These are phyloP conservation scores for Herminia tarsipennalis DNA, from an alignment of 2,888 invertebrate species.

Conservation along the genomic window DNA sequence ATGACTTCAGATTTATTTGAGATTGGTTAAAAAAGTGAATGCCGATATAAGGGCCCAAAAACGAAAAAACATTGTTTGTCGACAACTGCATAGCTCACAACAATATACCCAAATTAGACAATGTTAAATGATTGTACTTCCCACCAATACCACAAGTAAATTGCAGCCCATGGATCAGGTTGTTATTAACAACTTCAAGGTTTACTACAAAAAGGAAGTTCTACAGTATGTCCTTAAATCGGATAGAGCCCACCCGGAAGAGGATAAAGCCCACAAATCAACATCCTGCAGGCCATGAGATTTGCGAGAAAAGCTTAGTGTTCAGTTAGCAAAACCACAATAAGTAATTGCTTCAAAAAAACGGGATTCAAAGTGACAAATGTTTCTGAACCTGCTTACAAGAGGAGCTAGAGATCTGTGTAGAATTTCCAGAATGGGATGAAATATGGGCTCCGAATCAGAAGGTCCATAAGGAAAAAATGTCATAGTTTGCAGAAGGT, in stretches of 20 bases:
- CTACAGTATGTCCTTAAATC: slow-evolving; percentile 22
- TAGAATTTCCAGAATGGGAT: too few relatives aligned
- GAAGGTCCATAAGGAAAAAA: too few relatives aligned
- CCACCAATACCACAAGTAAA: slow-evolving; percentile 29
- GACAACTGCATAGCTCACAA: slow-evolving; percentile 32
- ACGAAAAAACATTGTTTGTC: slow-evolving; percentile 27
- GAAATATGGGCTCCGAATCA: too few relatives aligned
- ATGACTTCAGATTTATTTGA: slow-evolving; percentile 28
- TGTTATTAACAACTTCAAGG: slow-evolving; percentile 28
- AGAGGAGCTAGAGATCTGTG: background rate
- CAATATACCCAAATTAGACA: slow-evolving; percentile 13
- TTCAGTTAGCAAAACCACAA: slow-evolving; percentile 9
- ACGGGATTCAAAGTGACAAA: slow-evolving; percentile 8
- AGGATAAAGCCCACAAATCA: slow-evolving; percentile 19
- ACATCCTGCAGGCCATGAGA: slow-evolving; percentile 11
- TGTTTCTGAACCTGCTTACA: slow-evolving; percentile 4
- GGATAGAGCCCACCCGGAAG: too few relatives aligned
- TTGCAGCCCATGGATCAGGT: slow-evolving; percentile 25
- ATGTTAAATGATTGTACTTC: slow-evolving; percentile 20
- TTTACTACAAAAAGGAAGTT: slow-evolving; percentile 31
- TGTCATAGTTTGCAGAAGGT: too few relatives aligned
- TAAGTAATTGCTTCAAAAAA: slow-evolving; percentile 6
- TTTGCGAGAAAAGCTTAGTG: slow-evolving; percentile 10
- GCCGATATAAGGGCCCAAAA: background rate
- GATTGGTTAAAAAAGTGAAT: slow-evolving; percentile 12